Evolutionary conservation across 2,797 vertebrate species (phyloP).

Genomic region (Gallinago solitaria): DNA sequence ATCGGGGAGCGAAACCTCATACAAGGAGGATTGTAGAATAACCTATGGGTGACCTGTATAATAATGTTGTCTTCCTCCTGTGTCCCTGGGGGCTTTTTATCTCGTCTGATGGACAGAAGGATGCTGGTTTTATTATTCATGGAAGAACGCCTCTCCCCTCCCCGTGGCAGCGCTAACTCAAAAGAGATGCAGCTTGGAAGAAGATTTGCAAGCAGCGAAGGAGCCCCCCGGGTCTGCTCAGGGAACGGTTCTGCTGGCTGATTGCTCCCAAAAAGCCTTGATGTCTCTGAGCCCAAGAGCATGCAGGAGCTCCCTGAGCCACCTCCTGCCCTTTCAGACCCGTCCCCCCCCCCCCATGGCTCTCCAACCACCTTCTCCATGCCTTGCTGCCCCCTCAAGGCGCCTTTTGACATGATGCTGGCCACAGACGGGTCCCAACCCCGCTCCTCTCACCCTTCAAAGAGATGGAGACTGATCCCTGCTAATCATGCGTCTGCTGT

Average conservation of each 20-base stretch:
- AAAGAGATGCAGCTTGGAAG: neutral
- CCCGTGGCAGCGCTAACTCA: neutral
- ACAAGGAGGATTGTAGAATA: neutral
- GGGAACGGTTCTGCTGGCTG: neutral
- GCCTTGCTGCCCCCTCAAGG: fast-evolving
- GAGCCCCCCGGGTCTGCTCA: neutral
- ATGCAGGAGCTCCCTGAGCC: neutral
- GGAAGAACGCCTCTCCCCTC: constrained; percentile 15
- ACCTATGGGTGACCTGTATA: constrained; percentile 51
- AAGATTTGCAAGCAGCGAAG: neutral
- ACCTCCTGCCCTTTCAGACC: neutral
- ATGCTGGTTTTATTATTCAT: constrained; percentile 60
- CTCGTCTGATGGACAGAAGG: constrained; percentile 38
- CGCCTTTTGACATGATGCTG: neutral
- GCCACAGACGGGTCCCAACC: neutral
- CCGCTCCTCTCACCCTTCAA: neutral
- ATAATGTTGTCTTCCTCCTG: constrained; percentile 25
- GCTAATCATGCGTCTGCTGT: fast-evolving
- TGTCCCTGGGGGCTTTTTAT: constrained; percentile 48
- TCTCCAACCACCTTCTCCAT: neutral
- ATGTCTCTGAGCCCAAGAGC: neutral
- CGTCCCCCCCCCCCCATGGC: fast-evolving
- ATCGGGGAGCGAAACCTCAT: neutral
- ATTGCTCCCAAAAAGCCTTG: neutral
- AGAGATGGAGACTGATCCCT: neutral